Evolutionary conservation across 2,888 invertebrate genomes (phyloP).

Genomic region (Calameuta filiformis): DNA sequence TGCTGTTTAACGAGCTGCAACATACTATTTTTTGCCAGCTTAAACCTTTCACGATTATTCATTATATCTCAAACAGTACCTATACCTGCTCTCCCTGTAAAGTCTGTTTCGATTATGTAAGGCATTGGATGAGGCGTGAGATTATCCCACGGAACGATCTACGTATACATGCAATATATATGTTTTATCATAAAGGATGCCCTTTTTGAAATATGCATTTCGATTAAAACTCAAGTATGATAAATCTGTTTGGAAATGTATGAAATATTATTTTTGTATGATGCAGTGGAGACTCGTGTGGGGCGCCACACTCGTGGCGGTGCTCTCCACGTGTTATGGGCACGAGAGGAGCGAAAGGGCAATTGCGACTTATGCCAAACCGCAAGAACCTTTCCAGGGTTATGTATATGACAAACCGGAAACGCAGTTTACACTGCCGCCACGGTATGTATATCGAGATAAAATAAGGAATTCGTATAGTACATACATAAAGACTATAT

Average conservation of each 20-base stretch:
- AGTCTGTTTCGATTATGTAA: conserved; percentile 40
- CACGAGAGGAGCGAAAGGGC: conserved; percentile 55
- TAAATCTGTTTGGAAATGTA: neutral
- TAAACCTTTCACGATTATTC: conserved; percentile 56
- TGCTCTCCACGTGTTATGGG: conserved; percentile 53
- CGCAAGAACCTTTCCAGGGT: conserved; percentile 49
- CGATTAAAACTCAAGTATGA: neutral
- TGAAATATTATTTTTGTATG: conserved; percentile 14
- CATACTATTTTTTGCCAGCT: conserved; percentile 23
- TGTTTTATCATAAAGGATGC: neutral
- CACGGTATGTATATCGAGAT: conserved; percentile 36
- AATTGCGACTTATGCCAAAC: conserved; percentile 46
- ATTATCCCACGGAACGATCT: conserved; percentile 48
- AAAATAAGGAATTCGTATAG: neutral
- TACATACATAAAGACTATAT: neutral
- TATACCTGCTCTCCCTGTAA: conserved; percentile 11
- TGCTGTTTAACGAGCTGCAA: conserved; percentile 1
- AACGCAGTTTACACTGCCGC: conserved; percentile 50
- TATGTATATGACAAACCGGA: conserved; percentile 51
- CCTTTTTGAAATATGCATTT: neutral
- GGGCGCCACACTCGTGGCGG: conserved; percentile 56
- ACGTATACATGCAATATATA: conserved; percentile 16
- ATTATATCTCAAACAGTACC: conserved; percentile 18
- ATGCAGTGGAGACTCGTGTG: conserved; percentile 58
- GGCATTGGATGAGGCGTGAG: conserved; percentile 54